Evolutionary conservation across 1,140 invertebrate genomes (phyloP).

Genomic region (Semibalanus balanoides): DNA sequence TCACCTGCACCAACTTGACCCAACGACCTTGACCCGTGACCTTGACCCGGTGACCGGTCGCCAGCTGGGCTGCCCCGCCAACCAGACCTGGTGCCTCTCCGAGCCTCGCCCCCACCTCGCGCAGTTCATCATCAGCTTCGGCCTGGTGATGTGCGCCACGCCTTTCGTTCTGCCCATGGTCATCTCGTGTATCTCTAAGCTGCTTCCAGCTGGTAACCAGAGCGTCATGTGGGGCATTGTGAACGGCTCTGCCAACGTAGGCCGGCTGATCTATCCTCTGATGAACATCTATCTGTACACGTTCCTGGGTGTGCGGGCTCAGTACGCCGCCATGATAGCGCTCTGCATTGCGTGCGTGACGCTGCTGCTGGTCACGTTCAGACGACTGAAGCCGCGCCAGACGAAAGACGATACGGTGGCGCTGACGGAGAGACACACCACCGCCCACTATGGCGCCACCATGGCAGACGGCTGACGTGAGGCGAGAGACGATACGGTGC

Average conservation of each 20-base stretch:
- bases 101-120: background rate
- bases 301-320: background rate
- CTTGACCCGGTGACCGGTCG: background rate
- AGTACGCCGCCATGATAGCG: background rate
- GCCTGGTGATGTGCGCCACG: background rate
- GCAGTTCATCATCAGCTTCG: background rate
- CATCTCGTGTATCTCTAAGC: background rate
- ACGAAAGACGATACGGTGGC: background rate
- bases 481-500: background rate
- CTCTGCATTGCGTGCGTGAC: background rate
- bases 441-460: background rate
- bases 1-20: background rate
- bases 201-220: background rate
- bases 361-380: background rate
- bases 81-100: background rate
- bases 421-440: background rate
- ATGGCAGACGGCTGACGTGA: background rate
- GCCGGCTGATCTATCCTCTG: background rate
- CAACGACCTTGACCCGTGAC: background rate
- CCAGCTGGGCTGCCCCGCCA: background rate
- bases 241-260: background rate
- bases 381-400: background rate
- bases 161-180: slow-evolving; percentile 3
- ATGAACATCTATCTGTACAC: slow-evolving; percentile 3
- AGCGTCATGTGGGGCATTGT: background rate